Evolutionary conservation across 2,888 invertebrate genomes (phyloP), one percentile per base, ranked within the genome.

Genomic region (Aproaerema taeniolella): DNA sequence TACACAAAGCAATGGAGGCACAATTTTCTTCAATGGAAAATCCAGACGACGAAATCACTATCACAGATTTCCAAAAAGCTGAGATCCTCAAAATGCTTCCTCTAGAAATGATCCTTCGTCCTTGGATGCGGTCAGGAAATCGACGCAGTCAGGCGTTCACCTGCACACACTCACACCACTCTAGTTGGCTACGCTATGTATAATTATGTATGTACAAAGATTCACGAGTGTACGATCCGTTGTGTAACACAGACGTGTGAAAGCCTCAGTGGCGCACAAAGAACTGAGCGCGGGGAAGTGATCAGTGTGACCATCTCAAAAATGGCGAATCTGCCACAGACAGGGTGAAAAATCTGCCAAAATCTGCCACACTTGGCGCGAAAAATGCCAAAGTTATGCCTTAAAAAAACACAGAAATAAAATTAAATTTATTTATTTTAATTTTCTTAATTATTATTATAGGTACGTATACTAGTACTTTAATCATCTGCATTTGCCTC

Each of bases 251-350:
- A 58, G 46, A 80, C 85, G 78, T 81, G 67, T 68, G 56, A 68
- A 61, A 73, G 61, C 67, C 64, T 68, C 76, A 61, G 65, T 67
- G 67, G 78, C 80, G 76, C 81, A 85, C 85, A 86, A 82, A 86
- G 83, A 81, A 87, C 86, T 86, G 79, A 81, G 69, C 69, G 76
- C 76, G 80, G 77, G 78, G 74, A 68, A 72, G 61, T n/a, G n/a
- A n/a, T n/a, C n/a, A n/a, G n/a, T n/a, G n/a, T n/a, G n/a, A n/a
- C n/a, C n/a, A n/a, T n/a, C n/a, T n/a, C n/a, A n/a, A n/a, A n/a
- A n/a, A n/a, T n/a, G n/a, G n/a, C n/a, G n/a, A n/a, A n/a, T n/a
- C n/a, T n/a, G n/a, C n/a, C n/a, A n/a, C n/a, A n/a, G n/a, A n/a
- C n/a, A n/a, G n/a, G n/a, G n/a, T n/a, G n/a, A n/a, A n/a, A n/a